These are phyloP conservation scores for Aegithalos caudatus DNA, from an alignment of 2,113 vertebrate species.

Conservation along the genomic window DNA sequence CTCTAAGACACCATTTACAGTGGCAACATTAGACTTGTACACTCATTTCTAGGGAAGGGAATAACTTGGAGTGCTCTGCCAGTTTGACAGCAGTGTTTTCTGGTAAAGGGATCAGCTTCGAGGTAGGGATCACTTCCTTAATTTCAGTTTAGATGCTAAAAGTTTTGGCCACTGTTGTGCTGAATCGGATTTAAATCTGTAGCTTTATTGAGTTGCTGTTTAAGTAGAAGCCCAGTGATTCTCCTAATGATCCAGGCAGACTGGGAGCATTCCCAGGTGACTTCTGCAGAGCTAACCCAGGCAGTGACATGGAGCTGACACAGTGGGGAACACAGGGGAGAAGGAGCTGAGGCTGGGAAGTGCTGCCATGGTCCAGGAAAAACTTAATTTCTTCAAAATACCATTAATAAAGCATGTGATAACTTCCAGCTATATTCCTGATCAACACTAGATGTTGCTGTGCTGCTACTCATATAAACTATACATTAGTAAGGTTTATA, in stretches of 20 bases:
- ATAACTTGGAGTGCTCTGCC: not conserved
- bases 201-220: not conserved
- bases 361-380: not conserved
- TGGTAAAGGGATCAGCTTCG: not conserved
- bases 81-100: not conserved
- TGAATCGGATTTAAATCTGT: not conserved
- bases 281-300: not conserved
- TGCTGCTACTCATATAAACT: constrained; percentile 62
- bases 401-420: not conserved
- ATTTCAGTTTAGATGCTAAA: not conserved
- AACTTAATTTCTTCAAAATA: not conserved
- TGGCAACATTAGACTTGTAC: not conserved
- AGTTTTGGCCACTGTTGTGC: not conserved
- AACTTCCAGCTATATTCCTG: constrained; percentile 53
- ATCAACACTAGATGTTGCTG: constrained; percentile 76
- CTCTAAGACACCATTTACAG: not conserved
- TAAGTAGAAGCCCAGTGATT: not conserved
- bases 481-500: not conserved
- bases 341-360: not conserved
- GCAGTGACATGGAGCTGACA: not conserved
- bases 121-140: not conserved
- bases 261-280: not conserved
- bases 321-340: rapidly evolving
- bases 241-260: not conserved
- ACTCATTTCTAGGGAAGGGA: not conserved